phyloP scores from a whole-genome alignment of 92 coral and sea anemone genomes.

The Meandrina meandrites region DNA sequence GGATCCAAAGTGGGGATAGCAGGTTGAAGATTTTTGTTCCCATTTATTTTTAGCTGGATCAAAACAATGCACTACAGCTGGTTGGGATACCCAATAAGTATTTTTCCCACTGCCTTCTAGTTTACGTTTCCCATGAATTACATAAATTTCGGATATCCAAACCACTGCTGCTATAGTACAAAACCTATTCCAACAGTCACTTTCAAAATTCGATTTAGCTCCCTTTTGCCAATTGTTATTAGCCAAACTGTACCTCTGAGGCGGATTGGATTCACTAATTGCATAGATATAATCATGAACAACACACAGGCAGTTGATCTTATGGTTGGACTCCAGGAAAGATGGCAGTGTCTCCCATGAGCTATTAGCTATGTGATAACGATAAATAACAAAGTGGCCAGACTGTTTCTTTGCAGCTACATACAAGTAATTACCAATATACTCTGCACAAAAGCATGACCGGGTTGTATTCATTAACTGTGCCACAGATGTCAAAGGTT shows the following conservation, averaged over 20 bases:
- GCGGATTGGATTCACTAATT: not conserved
- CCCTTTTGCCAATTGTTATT: not conserved
- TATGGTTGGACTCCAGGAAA: not conserved
- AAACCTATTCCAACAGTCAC: not conserved
- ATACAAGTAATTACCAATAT: not conserved
- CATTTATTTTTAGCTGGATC: constrained; percentile 22
- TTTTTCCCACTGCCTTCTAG: not conserved
- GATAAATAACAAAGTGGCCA: not conserved
- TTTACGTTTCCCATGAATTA: not conserved
- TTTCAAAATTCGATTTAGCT: not conserved
- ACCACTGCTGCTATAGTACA: not conserved
- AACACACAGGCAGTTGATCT: not conserved
- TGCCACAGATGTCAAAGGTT: constrained; percentile 1
- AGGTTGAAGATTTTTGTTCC: constrained; percentile 4
- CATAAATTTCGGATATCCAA: constrained; percentile 2
- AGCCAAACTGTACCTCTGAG: constrained; percentile 10
- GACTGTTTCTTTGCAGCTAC: not conserved
- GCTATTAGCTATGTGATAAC: not conserved
- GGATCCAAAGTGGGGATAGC: constrained; percentile 24
- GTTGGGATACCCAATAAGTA: rapidly evolving
- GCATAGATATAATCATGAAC: constrained; percentile 6
- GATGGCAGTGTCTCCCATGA: constrained; percentile 9
- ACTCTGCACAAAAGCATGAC: not conserved
- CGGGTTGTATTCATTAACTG: not conserved
- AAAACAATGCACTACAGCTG: constrained; percentile 13